Conservation (phyloP, 2,888 invertebrate species). For the Shargacucullia verbasci region DNA sequence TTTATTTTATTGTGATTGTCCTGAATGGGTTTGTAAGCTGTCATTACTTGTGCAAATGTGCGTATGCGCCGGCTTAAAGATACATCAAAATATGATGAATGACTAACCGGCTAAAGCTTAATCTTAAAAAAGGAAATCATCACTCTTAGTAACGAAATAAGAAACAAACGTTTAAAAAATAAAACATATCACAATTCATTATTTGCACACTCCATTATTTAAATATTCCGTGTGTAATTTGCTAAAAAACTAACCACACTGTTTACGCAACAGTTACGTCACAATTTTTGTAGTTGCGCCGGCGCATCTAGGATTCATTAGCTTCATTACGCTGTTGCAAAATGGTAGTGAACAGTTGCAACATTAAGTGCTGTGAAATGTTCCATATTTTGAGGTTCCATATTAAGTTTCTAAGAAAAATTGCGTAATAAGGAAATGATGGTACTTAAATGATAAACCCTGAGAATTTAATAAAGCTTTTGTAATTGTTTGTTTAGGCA, state of each 20-base stretch:
- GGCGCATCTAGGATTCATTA: conserved; percentile 71
- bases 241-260: conserved; percentile 57
- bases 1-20: conserved; percentile 7
- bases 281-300: conserved; percentile 71
- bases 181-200: conserved; percentile 9
- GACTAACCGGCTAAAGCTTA: conserved; percentile 19
- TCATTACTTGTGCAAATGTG: conserved; percentile 16
- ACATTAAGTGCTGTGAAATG: conserved; percentile 63
- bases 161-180: not conserved
- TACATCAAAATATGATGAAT: conserved; percentile 37
- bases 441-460: conserved; percentile 23
- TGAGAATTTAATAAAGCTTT: conserved; percentile 44
- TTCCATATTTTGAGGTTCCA: conserved; percentile 52
- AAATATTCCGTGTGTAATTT: conserved; percentile 53
- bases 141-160: conserved; percentile 2
- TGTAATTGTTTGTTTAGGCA: conserved; percentile 40
- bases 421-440: conserved; percentile 54
- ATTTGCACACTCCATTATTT: conserved; percentile 39
- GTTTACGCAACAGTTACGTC: conserved; percentile 69
- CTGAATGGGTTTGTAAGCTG: conserved; percentile 7
- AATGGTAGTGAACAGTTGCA: conserved; percentile 71
- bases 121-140: conserved; percentile 27
- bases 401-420: conserved; percentile 47
- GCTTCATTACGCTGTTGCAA: conserved; percentile 74
- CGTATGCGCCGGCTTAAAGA: conserved; percentile 3